These are phyloP conservation scores for Belonocnema kinseyi DNA, from an alignment of 1,140 invertebrate genomes.

Conservation along the genomic window DNA sequence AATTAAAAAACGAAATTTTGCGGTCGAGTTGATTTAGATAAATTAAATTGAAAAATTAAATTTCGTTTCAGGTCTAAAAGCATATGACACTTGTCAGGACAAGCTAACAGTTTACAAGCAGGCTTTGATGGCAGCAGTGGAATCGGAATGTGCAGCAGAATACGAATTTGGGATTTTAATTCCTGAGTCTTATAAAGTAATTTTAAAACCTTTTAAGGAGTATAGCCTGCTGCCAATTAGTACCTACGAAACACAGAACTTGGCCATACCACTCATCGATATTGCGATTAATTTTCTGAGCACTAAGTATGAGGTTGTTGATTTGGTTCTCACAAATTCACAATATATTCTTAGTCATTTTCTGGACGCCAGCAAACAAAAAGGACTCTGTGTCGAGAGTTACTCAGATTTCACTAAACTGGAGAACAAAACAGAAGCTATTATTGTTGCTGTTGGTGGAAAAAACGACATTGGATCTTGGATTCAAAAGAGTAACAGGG, in stretches of 20 bases:
- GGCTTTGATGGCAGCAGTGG: slow-evolving; percentile 56
- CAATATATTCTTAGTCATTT: slow-evolving; percentile 49
- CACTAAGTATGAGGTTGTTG: slow-evolving; percentile 58
- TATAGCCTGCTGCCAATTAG: slow-evolving; percentile 60
- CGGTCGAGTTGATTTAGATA: too few relatives aligned
- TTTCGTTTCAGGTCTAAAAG: slow-evolving; percentile 59
- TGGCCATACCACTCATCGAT: slow-evolving; percentile 58
- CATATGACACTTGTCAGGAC: slow-evolving; percentile 70
- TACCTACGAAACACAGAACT: slow-evolving; percentile 58
- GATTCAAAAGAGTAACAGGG: slow-evolving; percentile 52
- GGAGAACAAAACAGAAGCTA: slow-evolving; percentile 43
- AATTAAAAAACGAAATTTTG: too few relatives aligned
- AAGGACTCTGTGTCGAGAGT: slow-evolving; percentile 66
- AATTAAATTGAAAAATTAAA: neutral
- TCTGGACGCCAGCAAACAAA: slow-evolving; percentile 52
- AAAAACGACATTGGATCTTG: slow-evolving; percentile 58
- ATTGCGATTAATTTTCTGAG: slow-evolving; percentile 61
- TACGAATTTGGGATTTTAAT: slow-evolving; percentile 66
- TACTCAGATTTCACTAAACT: slow-evolving; percentile 45
- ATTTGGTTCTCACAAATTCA: slow-evolving; percentile 58
- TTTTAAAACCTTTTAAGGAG: slow-evolving; percentile 61
- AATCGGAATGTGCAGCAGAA: slow-evolving; percentile 61
- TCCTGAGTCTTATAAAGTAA: slow-evolving; percentile 51
- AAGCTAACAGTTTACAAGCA: slow-evolving; percentile 63
- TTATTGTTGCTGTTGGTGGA: slow-evolving; percentile 60